A percentile compares a stretch with the other conserved stretches of the same genome.
phyloP scores from a whole-genome alignment of 2,113 vertebrate genomes.

The Zingel zingel region DNA sequence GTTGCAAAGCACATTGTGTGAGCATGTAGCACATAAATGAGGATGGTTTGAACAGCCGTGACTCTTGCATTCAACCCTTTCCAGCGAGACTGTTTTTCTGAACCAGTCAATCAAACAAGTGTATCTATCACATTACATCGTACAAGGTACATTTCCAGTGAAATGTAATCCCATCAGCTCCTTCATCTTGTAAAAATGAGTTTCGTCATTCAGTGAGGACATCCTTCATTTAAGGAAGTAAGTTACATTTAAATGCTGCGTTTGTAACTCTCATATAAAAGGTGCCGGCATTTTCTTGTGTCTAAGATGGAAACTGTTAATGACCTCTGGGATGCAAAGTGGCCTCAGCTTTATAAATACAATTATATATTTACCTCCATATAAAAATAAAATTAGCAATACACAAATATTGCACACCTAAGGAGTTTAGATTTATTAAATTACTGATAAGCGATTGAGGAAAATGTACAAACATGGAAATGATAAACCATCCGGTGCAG shows the following conservation, averaged over 20 bases:
- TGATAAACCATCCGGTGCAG: slow-evolving; percentile 68
- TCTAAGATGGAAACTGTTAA: slow-evolving; percentile 61
- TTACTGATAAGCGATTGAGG: slow-evolving; percentile 54
- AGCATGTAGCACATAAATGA: slow-evolving; percentile 53
- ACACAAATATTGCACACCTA: slow-evolving; percentile 78
- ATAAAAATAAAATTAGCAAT: slow-evolving; percentile 83
- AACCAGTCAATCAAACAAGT: neutral
- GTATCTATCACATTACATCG: too few relatives aligned
- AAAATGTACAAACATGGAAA: slow-evolving; percentile 77
- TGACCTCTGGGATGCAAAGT: slow-evolving; percentile 67
- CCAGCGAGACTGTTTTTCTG: slow-evolving; percentile 5
- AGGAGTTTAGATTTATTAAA: slow-evolving; percentile 55
- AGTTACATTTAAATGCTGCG: slow-evolving; percentile 53
- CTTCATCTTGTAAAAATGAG: slow-evolving; percentile 27
- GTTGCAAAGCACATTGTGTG: slow-evolving; percentile 55
- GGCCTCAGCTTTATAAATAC: slow-evolving; percentile 78
- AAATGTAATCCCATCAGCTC: too few relatives aligned
- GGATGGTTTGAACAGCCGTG: slow-evolving; percentile 72
- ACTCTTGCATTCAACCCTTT: slow-evolving; percentile 70
- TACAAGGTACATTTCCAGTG: too few relatives aligned
- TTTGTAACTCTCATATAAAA: slow-evolving; percentile 68
- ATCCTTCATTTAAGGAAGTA: slow-evolving; percentile 13
- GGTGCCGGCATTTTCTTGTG: slow-evolving; percentile 57
- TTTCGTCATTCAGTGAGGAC: slow-evolving; percentile 23
- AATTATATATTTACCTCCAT: slow-evolving; percentile 77